Evolutionary conservation across 2,888 invertebrate genomes (phyloP), one percentile per base, ranked within the genome.

Genomic region (Lithophane ornitopus): DNA sequence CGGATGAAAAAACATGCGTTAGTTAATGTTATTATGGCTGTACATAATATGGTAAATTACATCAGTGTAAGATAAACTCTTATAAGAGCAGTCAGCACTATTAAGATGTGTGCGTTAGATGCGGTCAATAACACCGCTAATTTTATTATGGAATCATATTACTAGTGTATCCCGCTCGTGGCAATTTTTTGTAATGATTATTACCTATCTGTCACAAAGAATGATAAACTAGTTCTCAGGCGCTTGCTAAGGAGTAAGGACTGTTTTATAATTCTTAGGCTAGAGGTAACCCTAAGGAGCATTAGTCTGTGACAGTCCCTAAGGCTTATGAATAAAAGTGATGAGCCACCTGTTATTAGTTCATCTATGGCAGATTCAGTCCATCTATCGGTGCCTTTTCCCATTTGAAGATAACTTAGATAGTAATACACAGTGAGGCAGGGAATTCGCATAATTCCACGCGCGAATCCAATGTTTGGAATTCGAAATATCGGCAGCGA

Each of bases 401-500:
- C 52, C 68, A 46, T 71, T 74, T 70, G 41, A 70, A 75, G 49
- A 72, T 70, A 28, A 63, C 62, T 74, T 74, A 77, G 58, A 59
- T 70, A 66, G 68, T 52, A 85, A 80, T 66, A 65, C 59, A 61
- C 76, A 75, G 78, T 65, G 80, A 76, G 78, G 83, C 76, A 78
- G 82, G 81, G 87, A 81, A 88, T 88, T 85, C 85, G 71, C 59
- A 88, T 90, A 87, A 90, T 88, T 85, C 83, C 74, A 78, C 62
- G 83, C 87, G 82, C 84, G 86, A 89, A 87, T 88, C 82, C 75
- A 81, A 86, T 90, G 89, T 87, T 83, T 70, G 92, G 92, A 90
- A 93, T 93, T 87, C 82, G 80, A 89, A 91, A 88, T 89, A 90
- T 88, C 78, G 85, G 80, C 85, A 85, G 80, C 85, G 87, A 89